Conservation (phyloP, 2,113 vertebrate genomes). For the Ancistrus triradiatus region DNA sequence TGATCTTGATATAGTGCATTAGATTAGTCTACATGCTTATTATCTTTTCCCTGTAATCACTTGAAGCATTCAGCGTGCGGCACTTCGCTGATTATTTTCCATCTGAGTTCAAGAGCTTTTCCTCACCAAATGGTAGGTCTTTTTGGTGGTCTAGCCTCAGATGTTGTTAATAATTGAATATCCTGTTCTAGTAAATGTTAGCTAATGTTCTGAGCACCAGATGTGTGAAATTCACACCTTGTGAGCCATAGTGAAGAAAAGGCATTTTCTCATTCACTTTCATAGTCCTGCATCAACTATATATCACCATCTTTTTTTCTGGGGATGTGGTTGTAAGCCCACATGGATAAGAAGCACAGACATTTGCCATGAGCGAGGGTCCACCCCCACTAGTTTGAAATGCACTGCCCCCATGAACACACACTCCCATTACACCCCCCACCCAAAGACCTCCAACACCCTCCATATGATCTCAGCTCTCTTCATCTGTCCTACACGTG, state of each 20-base stretch:
- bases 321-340: slow-evolving; percentile 27
- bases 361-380: slow-evolving; percentile 30
- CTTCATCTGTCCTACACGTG: slow-evolving; percentile 38
- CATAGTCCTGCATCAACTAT: too few relatives aligned
- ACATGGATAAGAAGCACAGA: slow-evolving; percentile 32
- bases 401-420: slow-evolving; percentile 24
- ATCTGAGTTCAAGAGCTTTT: slow-evolving; percentile 16
- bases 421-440: too few relatives aligned
- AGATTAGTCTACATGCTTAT: background rate
- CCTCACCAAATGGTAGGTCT: background rate
- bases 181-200: slow-evolving; percentile 21
- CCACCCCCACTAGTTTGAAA: slow-evolving; percentile 23
- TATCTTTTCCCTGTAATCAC: background rate
- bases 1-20: slow-evolving; percentile 1
- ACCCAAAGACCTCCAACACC: slow-evolving; percentile 36
- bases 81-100: background rate
- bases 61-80: background rate
- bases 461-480: slow-evolving; percentile 21
- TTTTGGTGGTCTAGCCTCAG: slow-evolving; percentile 7
- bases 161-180: slow-evolving; percentile 31
- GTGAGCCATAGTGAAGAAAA: too few relatives aligned
- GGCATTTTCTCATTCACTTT: too few relatives aligned
- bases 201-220: slow-evolving; percentile 6
- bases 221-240: background rate
- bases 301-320: too few relatives aligned